Conservation (phyloP, 2,113 vertebrate genomes). For the Hystrix brachyura region DNA sequence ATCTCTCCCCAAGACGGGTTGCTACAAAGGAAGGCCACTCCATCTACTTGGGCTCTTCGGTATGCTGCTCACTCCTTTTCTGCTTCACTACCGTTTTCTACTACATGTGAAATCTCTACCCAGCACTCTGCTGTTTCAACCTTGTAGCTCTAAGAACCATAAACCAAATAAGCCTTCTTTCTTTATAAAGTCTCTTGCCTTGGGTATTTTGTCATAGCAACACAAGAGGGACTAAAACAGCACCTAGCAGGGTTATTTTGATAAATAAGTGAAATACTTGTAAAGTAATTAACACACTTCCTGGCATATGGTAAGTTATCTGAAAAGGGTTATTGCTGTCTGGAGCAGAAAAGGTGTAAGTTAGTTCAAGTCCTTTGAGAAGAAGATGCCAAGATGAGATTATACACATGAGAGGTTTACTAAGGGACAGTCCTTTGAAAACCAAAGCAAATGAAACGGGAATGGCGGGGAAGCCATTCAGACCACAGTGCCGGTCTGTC, state of each 20-base stretch:
- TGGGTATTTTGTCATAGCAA: background rate
- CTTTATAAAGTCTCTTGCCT: background rate
- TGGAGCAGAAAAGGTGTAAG: background rate
- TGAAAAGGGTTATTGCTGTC: background rate
- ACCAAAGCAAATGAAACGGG: background rate
- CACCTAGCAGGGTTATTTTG: background rate
- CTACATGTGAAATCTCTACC: background rate
- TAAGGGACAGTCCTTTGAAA: background rate
- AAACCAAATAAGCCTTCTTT: background rate
- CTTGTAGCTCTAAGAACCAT: background rate
- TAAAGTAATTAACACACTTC: background rate
- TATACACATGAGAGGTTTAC: background rate
- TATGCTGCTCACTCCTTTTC: too few species aligned
- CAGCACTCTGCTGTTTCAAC: background rate
- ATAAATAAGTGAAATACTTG: background rate
- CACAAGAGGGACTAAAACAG: background rate
- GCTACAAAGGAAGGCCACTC: background rate
- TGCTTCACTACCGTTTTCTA: background rate
- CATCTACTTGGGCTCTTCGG: background rate
- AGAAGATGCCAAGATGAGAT: background rate
- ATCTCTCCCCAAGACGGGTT: too few species aligned
- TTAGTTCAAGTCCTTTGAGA: background rate
- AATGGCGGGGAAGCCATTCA: background rate
- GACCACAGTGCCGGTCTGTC: background rate
- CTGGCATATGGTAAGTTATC: background rate